phyloP scores from a whole-genome alignment of 2,113 vertebrate species.

The Dicerorhinus sumatrensis region DNA sequence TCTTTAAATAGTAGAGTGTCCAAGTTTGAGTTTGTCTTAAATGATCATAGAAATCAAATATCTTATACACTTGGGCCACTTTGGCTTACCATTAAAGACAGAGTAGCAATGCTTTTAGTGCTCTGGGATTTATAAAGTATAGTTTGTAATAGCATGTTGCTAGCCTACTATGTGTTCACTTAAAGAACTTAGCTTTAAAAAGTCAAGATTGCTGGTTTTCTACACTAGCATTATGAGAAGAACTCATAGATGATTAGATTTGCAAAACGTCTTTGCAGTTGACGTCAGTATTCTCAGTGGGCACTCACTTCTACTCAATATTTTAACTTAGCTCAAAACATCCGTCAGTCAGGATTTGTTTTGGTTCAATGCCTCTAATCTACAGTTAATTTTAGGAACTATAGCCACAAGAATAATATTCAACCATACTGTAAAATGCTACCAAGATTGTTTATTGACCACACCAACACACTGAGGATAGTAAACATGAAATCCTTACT shows the following conservation, averaged over 20 bases:
- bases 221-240: background rate
- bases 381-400: slow-evolving; percentile 59
- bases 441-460: slow-evolving; percentile 47
- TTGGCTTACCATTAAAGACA: background rate
- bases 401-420: slow-evolving; percentile 35
- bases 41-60: slow-evolving; percentile 22
- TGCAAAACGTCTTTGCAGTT: slow-evolving; percentile 40
- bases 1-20: background rate
- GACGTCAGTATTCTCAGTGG: slow-evolving; percentile 8
- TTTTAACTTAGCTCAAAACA: slow-evolving; percentile 43
- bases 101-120: background rate
- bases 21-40: background rate
- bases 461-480: background rate
- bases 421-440: background rate
- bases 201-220: slow-evolving; percentile 2
- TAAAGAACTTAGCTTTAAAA: slow-evolving; percentile 39
- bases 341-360: slow-evolving; percentile 27
- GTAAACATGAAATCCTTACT: slow-evolving; percentile 13
- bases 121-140: background rate
- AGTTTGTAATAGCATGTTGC: slow-evolving; percentile 14
- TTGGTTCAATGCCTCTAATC: slow-evolving; percentile 59
- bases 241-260: slow-evolving; percentile 14
- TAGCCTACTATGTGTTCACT: background rate
- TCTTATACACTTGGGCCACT: background rate
- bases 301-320: slow-evolving; percentile 36